phyloP scores from a whole-genome alignment of 2,797 vertebrate genomes.

The Hypotaenidia okinawae region DNA sequence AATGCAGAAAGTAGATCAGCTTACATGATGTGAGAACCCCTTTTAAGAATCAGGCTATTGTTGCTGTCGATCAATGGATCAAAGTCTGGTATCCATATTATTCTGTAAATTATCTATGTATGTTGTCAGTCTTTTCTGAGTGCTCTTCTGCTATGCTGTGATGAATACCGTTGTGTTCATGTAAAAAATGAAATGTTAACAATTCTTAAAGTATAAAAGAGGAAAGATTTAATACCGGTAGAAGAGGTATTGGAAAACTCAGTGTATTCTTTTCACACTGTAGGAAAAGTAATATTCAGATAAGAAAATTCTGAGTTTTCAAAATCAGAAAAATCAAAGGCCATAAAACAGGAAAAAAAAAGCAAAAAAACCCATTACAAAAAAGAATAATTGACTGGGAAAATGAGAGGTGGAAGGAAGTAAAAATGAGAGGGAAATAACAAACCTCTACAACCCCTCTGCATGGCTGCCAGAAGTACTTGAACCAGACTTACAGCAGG shows the following conservation, averaged over 20 bases:
- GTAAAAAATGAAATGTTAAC: neutral
- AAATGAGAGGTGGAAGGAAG: neutral
- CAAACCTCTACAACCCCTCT: neutral
- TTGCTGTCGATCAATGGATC: neutral
- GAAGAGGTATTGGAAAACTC: neutral
- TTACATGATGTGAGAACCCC: neutral
- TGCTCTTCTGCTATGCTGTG: neutral
- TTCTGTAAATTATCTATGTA: neutral
- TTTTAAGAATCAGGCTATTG: neutral
- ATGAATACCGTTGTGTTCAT: neutral
- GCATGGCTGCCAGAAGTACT: neutral
- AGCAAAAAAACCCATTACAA: neutral
- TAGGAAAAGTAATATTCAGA: neutral
- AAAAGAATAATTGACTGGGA: neutral
- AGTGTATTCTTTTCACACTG: neutral
- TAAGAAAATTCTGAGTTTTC: neutral
- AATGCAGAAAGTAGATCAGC: neutral
- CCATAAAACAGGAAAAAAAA: neutral
- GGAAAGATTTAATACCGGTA: neutral
- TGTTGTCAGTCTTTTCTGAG: neutral
- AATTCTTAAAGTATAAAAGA: neutral
- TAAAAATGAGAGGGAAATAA: neutral
- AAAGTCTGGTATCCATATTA: neutral
- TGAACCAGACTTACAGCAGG: neutral
- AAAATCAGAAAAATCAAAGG: neutral